A percentile compares a stretch with the other conserved stretches of the same genome.
phyloP scores from a whole-genome alignment of 2,797 vertebrate species.

The Vireo griseus region DNA sequence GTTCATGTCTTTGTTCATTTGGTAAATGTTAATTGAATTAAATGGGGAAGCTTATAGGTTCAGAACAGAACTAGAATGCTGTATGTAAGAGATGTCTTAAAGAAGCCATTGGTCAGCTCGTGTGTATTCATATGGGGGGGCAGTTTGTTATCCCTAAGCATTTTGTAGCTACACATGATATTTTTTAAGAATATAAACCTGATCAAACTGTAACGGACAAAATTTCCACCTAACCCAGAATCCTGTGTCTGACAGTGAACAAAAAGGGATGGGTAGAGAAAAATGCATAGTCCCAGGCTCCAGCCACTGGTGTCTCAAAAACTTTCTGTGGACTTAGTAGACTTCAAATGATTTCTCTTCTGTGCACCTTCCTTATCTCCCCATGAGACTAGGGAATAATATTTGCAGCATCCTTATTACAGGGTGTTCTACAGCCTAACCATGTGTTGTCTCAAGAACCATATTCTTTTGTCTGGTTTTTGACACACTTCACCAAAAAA shows the following conservation, averaged over 20 bases:
- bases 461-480: background rate
- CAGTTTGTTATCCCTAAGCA: background rate
- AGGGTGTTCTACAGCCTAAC: background rate
- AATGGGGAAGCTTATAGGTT: background rate
- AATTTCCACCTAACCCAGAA: background rate
- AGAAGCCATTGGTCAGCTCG: background rate
- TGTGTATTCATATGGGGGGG: background rate
- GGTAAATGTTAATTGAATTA: slow-evolving; percentile 13
- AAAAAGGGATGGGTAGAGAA: background rate
- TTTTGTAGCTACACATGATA: background rate
- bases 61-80: background rate
- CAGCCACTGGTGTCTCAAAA: background rate
- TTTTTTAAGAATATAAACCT: background rate
- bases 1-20: background rate
- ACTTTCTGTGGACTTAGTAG: background rate
- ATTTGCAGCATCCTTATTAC: background rate
- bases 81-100: background rate
- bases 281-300: background rate
- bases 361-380: background rate
- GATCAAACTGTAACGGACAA: background rate
- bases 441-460: background rate
- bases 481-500: background rate
- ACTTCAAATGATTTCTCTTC: background rate
- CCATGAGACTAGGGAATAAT: background rate
- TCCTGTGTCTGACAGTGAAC: background rate